Base-by-base conservation (phyloP, 2,797 vertebrate species). In the Lepilemur ruficaudatus region DNA sequence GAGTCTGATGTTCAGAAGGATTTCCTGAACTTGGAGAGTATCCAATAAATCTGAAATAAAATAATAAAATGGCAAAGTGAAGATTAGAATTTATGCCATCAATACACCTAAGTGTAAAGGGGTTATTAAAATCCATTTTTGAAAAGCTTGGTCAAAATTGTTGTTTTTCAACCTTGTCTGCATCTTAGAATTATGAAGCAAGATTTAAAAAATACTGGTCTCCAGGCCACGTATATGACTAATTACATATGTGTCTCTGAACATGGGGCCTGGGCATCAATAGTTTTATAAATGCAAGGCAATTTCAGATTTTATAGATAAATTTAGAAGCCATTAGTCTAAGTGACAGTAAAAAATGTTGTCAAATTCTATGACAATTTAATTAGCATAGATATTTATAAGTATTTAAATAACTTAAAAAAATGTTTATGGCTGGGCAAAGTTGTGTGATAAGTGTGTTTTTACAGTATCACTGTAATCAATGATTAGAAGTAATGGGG, bases 221-320 rank as follows among this genome's bases (percentile, higher is more conserved):
- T 59, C n/a, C n/a, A 79, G 25, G 46, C 4, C 11, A 89, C 18
- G 52, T 50, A 46, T 1, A 91, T 46, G 23, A 55, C 30, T 80
- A 72, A 70, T 89, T 67, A 30, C 10, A 89, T 46, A 48, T 28
- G 1, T 2, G 18, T 82, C 41, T 81, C 46, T 96, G 28, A 79
- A 63, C 35, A 8, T 78, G 28, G 5, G 5, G 20, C 5, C 23
- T 15, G 46, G 8, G 2, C 17, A 67, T 67, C 4, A 65, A 30
- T 80, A 75, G 69, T 93, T 94, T 96, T 89, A 41, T 41, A 94
- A 94, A 18, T 15, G 35, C 20, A 18, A 73, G 55, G 15, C 83
- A 82, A 75, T 88, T 88, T 95, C 43, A 91, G 0, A 57, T 57
- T 81, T 1, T 84, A 25, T 83, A 85, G 59, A 28, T 61, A 82